These are phyloP conservation scores for Columbina picui DNA, from an alignment of 2,113 vertebrate genomes.

Conservation along the genomic window DNA sequence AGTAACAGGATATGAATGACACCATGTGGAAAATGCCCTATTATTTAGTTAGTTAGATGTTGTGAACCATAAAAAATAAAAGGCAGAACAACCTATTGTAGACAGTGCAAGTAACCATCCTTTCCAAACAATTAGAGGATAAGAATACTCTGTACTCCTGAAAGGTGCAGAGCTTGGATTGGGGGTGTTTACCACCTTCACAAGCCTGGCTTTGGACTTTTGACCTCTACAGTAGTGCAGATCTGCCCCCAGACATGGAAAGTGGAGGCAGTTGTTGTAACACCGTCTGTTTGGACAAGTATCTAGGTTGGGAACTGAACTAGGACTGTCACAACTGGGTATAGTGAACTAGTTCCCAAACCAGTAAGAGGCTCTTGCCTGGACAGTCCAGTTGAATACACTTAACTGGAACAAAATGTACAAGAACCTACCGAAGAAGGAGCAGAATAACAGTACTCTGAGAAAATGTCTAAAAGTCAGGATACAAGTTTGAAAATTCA, in stretches of 20 bases:
- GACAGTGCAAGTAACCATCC: not conserved
- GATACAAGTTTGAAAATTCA: not conserved
- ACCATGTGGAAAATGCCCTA: not conserved
- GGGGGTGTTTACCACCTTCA: rapidly evolving
- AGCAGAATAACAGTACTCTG: not conserved
- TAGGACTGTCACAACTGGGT: not conserved
- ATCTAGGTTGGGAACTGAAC: not conserved
- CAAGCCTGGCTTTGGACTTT: not conserved
- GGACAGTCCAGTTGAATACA: not conserved
- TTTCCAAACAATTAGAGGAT: not conserved
- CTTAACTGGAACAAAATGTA: not conserved
- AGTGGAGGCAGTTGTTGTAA: not conserved
- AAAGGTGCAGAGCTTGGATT: not conserved
- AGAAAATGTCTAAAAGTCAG: not conserved
- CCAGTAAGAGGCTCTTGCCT: not conserved
- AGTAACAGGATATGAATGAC: not conserved
- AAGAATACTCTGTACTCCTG: not conserved
- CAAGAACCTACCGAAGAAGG: not conserved
- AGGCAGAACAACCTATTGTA: not conserved
- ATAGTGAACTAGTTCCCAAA: not conserved
- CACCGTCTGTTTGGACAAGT: not conserved
- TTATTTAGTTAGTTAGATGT: not conserved
- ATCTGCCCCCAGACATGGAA: not conserved
- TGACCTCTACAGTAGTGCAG: not conserved
- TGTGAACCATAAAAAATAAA: not conserved